Conservation (phyloP, 35 echinoderm and acorn worm genomes). For the Stichopus chloronotus region DNA sequence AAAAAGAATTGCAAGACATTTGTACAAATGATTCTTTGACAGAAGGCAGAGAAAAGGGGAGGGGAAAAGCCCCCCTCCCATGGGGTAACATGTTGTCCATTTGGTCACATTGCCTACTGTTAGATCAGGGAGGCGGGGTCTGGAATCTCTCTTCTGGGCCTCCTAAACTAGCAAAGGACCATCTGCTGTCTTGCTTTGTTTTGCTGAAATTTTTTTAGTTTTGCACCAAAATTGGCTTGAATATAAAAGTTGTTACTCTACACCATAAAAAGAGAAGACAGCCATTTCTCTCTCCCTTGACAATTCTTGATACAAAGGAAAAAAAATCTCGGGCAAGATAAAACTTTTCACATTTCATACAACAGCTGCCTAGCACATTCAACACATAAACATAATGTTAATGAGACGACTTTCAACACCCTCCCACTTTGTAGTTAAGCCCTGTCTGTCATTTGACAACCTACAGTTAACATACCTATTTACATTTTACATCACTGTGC, state of each 20-base stretch:
- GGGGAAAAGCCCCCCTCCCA: neutral
- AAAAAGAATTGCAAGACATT: slow-evolving; percentile 47
- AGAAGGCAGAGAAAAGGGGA: neutral
- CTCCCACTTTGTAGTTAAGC: neutral
- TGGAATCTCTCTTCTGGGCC: no score
- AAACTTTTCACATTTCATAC: slow-evolving; percentile 51
- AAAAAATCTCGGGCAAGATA: slow-evolving; percentile 46
- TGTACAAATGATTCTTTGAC: slow-evolving; percentile 20
- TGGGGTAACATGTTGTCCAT: no score
- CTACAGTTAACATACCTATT: neutral
- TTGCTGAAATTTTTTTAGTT: neutral
- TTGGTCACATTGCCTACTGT: no score
- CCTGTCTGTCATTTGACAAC: neutral
- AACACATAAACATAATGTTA: slow-evolving; percentile 44
- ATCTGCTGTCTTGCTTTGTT: neutral
- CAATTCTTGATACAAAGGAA: slow-evolving; percentile 32
- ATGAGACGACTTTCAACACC: neutral
- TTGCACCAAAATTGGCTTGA: slow-evolving; percentile 38
- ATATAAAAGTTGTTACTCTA: slow-evolving; percentile 40
- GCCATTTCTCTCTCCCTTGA: neutral
- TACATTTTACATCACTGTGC: neutral
- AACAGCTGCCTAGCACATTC: slow-evolving; percentile 48
- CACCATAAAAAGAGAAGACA: slow-evolving; percentile 5
- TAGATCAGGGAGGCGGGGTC: no score
- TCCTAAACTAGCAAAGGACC: neutral